Conservation (phyloP, 2,888 invertebrate species). For the Choreutis nemorana region DNA sequence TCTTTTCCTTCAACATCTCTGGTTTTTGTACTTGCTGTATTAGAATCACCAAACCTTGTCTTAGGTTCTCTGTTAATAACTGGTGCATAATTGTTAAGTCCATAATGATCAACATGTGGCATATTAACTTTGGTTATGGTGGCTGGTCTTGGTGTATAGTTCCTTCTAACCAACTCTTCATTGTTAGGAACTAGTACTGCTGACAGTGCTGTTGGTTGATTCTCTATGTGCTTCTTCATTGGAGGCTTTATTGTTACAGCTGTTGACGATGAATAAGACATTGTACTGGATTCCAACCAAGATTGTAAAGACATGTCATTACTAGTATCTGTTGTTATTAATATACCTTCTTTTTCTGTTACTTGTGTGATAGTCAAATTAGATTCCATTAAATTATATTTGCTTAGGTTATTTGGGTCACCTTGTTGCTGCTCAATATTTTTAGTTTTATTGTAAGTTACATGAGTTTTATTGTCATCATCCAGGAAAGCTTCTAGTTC, state of each 20-base stretch:
- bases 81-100: constrained; percentile 36
- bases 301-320: constrained; percentile 50
- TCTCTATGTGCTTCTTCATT: constrained; percentile 37
- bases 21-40: constrained; percentile 47
- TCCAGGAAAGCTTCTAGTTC: constrained; percentile 47
- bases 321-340: constrained; percentile 53
- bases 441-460: constrained; percentile 52
- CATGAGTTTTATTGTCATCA: constrained; percentile 45
- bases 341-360: constrained; percentile 47
- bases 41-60: constrained; percentile 43
- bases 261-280: constrained; percentile 25
- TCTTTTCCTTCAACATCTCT: constrained; percentile 67
- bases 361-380: constrained; percentile 50
- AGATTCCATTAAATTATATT: constrained; percentile 53
- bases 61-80: constrained; percentile 48
- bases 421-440: constrained; percentile 48
- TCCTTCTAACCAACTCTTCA: constrained; percentile 34
- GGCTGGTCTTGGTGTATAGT: constrained; percentile 40
- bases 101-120: constrained; percentile 40
- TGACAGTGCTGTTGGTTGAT: constrained; percentile 63
- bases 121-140: constrained; percentile 53
- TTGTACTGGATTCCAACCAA: constrained; percentile 48
- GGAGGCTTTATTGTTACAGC: constrained; percentile 31
- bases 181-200: constrained; percentile 69
- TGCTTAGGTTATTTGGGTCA: constrained; percentile 40